Evolutionary conservation across 2,888 invertebrate genomes (phyloP).

Genomic region (Phasia obesa): DNA sequence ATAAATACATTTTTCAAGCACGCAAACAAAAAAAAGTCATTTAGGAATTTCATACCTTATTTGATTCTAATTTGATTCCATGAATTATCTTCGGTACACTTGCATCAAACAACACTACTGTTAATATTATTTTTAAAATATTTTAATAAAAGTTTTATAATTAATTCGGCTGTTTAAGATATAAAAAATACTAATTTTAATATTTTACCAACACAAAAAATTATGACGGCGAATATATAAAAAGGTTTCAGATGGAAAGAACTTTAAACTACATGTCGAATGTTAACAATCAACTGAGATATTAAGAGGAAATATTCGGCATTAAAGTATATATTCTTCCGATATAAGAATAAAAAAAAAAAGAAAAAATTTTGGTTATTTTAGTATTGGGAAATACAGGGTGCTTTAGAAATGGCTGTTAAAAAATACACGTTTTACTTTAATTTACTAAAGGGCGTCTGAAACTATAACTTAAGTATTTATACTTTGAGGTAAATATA

Average conservation of each 20-base stretch:
- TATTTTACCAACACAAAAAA: neutral
- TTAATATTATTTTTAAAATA: too few relatives aligned
- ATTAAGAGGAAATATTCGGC: conserved; percentile 65
- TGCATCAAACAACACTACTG: too few relatives aligned
- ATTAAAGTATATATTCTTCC: conserved; percentile 59
- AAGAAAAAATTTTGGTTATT: conserved; percentile 39
- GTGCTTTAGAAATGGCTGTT: conserved; percentile 1
- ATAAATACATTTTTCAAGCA: neutral
- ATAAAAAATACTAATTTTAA: too few relatives aligned
- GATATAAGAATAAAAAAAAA: conserved; percentile 37
- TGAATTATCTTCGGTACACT: neutral
- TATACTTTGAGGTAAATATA: too few relatives aligned
- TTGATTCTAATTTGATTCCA: neutral
- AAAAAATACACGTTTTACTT: too few relatives aligned
- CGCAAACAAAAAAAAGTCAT: neutral
- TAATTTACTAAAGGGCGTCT: too few relatives aligned
- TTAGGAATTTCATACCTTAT: neutral
- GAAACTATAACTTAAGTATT: too few relatives aligned
- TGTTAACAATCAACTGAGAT: conserved; percentile 68
- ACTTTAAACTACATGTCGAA: conserved; percentile 65
- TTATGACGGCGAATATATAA: conserved; percentile 26
- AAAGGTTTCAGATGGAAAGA: conserved; percentile 34
- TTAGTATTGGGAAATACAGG: conserved; percentile 55
- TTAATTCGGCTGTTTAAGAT: too few relatives aligned
- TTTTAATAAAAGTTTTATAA: too few relatives aligned